Evolutionary conservation across 2,113 vertebrate species (phyloP).

Genomic region (Rhadina sibilatrix): DNA sequence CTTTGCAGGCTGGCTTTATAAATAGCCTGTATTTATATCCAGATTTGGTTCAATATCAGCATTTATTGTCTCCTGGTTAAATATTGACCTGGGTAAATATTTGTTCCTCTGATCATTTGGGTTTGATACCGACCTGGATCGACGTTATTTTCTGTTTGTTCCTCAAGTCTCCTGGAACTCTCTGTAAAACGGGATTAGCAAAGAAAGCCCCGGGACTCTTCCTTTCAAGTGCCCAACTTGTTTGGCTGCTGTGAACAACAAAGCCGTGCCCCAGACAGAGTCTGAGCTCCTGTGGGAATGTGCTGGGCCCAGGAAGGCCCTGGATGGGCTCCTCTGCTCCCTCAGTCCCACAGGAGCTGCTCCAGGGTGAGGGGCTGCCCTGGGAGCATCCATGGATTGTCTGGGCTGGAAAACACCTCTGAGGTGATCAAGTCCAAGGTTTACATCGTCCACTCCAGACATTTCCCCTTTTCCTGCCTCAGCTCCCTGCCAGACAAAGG

Average conservation of each 20-base stretch:
- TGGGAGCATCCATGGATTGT: fast-evolving
- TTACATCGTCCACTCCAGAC: not conserved
- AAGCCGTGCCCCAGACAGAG: fast-evolving
- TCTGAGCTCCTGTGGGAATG: not conserved
- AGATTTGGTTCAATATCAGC: slow-evolving; percentile 69
- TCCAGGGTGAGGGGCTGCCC: not conserved
- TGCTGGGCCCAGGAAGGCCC: not conserved
- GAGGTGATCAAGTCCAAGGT: not conserved
- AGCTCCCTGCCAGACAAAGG: not conserved
- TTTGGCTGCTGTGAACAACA: not conserved
- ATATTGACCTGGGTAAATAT: slow-evolving; percentile 72
- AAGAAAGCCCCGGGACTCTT: not conserved
- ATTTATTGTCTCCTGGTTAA: slow-evolving; percentile 73
- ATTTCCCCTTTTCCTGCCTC: not conserved
- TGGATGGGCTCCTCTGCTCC: not conserved
- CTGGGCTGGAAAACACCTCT: not conserved
- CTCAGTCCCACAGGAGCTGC: not conserved
- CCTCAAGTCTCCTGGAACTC: slow-evolving; percentile 67
- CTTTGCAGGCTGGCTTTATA: slow-evolving; percentile 37
- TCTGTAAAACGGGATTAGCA: slow-evolving; percentile 25
- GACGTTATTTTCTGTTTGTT: slow-evolving; percentile 62
- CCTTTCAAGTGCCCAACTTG: not conserved
- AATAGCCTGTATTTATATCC: slow-evolving; percentile 56
- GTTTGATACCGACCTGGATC: slow-evolving; percentile 64
- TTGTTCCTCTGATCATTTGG: slow-evolving; percentile 69